A percentile compares a stretch with the other conserved stretches of the same genome.
Conservation (phyloP, 2,113 vertebrate species). For the Clarias gariepinus region DNA sequence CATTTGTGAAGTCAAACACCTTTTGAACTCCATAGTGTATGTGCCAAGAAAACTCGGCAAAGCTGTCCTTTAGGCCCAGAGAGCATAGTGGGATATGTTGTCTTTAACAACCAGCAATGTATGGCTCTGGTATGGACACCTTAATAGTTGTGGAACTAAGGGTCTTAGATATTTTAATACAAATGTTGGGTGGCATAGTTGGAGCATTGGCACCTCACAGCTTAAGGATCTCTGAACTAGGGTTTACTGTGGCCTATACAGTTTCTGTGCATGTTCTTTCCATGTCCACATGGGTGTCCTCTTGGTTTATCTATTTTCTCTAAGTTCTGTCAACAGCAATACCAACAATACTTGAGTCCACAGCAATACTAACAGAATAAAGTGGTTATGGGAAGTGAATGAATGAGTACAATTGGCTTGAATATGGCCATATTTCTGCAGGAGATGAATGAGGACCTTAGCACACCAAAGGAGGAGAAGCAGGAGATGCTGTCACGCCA, state of each 20-base stretch:
- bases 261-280: not conserved
- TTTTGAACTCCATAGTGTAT: not conserved
- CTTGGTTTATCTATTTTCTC: not conserved
- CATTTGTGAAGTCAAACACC: not conserved
- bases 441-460: conserved; percentile 98
- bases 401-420: not conserved
- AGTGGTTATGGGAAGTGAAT: not conserved
- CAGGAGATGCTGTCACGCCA: conserved; percentile 97
- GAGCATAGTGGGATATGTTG: not conserved
- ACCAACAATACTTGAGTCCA: not conserved
- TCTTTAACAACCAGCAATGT: not conserved
- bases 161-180: not conserved
- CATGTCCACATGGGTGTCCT: not conserved
- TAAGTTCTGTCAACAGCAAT: not conserved
- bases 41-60: not conserved
- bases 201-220: not conserved
- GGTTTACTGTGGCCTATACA: not conserved
- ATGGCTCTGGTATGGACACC: not conserved
- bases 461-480: conserved; percentile 98
- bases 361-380: not conserved
- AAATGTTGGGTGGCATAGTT: not conserved
- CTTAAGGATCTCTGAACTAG: not conserved
- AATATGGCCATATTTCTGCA: conserved; percentile 54
- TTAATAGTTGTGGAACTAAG: not conserved
- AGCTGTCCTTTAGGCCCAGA: not conserved